Evolutionary conservation across 2,888 invertebrate species (phyloP), one percentile per base, ranked within the genome.

Genomic region (Meiosimyza decipiens): DNA sequence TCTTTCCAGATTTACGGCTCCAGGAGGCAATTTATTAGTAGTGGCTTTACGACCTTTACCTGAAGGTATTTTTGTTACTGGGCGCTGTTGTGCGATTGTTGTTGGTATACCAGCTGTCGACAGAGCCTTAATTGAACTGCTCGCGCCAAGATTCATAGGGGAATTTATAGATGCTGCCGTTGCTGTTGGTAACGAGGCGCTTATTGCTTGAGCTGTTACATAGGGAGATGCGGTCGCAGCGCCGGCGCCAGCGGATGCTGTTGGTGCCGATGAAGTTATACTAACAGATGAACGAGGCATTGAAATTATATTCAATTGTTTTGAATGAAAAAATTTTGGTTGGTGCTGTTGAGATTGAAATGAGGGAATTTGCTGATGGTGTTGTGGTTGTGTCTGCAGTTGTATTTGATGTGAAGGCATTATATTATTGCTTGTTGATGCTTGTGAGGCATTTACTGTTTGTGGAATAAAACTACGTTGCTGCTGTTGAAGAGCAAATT

Each of bases 1-100:
- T 72, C 98, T 91, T 85, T 97, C 97, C 71, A 97, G 88, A 88
- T 98, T 97, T 51, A 97, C 95, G 6, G 95, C 95, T 2, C 96
- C 96, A 0, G 95, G 96, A 0, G 96, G 95, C 74, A 95, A 92
- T 85, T 93, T 93, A 81, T 92, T 93, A 51, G 78, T 82, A 9
- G 91, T 89, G 79, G 85, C 82, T 74, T 85, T 84, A 22, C 86
- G 84, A 6, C 87, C 87, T 71, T 87, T 87, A 65, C 86, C 86
- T 47, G 85, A 80, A 0, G 85, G 84, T 75, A 85, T 82, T 74
- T 85, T 85, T 60, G 80, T 80, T 40, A 59, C 67, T 33, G 80
- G 77, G 70, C 86, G 80, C 72, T 87, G 87, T 75, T 87, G 87
- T 18, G 87, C 85, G 74, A 86, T 86, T 11, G 87, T 86, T 28